These are phyloP conservation scores for Athalia cordata DNA, from an alignment of 2,888 invertebrate genomes.

Conservation along the genomic window DNA sequence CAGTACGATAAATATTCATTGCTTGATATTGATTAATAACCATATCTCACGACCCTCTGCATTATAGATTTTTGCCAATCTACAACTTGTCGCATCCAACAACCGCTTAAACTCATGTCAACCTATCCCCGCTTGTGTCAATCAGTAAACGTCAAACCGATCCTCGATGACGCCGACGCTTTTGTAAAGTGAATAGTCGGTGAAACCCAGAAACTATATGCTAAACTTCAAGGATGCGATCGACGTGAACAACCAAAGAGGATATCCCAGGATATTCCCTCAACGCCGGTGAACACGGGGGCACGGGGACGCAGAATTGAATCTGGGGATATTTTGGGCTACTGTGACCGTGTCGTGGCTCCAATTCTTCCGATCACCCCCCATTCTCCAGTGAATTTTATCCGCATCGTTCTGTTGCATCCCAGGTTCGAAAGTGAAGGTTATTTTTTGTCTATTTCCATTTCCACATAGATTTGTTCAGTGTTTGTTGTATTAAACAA, in stretches of 20 bases:
- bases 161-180: too few relatives aligned
- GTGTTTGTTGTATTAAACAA: background rate
- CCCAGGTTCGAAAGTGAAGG: slow-evolving; percentile 30
- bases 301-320: background rate
- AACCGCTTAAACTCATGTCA: too few relatives aligned
- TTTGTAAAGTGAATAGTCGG: too few relatives aligned
- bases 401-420: background rate
- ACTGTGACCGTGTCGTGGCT: background rate
- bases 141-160: too few relatives aligned
- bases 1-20: too few relatives aligned
- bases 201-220: too few relatives aligned
- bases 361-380: background rate
- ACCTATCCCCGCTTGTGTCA: too few relatives aligned
- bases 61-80: too few relatives aligned
- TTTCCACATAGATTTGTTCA: background rate
- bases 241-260: background rate
- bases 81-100: too few relatives aligned
- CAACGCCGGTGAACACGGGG: background rate
- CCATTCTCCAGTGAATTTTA: background rate
- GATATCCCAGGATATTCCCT: background rate
- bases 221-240: too few relatives aligned
- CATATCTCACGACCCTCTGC: too few relatives aligned
- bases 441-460: slow-evolving; percentile 11
- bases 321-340: background rate
- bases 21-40: too few relatives aligned